Evolutionary conservation across 2,797 vertebrate species (phyloP).

Genomic region (Merluccius polli): DNA sequence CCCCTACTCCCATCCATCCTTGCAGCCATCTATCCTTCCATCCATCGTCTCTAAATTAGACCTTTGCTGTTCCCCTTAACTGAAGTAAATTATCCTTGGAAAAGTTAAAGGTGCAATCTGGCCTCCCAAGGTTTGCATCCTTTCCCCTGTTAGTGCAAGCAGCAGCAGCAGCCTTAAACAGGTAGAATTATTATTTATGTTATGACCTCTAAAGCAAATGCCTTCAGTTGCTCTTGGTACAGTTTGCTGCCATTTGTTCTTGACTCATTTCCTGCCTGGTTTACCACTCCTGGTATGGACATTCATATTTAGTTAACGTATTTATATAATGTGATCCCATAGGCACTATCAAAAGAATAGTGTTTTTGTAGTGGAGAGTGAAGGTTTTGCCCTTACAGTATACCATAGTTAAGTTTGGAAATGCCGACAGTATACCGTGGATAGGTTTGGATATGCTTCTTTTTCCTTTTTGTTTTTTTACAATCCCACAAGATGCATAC

Average conservation of each 20-base stretch:
- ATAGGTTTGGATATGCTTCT: not conserved
- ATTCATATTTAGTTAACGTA: not conserved
- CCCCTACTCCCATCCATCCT: constrained; percentile 14
- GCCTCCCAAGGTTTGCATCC: not conserved
- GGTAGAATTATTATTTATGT: not conserved
- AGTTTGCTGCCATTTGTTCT: not conserved
- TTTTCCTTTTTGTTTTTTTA: not conserved
- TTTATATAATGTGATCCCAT: not conserved
- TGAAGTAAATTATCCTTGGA: not conserved
- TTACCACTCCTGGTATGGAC: not conserved
- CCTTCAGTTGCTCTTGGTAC: not conserved
- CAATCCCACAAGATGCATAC: not conserved
- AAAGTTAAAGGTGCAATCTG: not conserved
- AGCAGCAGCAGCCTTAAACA: not conserved
- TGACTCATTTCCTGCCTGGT: not conserved
- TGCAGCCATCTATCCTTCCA: not conserved
- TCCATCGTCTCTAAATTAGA: not conserved
- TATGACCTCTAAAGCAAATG: not conserved
- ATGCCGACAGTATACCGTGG: no score
- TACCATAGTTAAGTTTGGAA: not conserved
- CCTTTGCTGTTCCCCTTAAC: not conserved
- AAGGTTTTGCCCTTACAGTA: not conserved
- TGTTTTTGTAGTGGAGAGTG: constrained; percentile 3
- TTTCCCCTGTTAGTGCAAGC: not conserved
- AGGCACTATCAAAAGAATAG: not conserved